A percentile compares a stretch with the other conserved stretches of the same genome.
Evolutionary conservation across 2,113 vertebrate genomes (phyloP).

Genomic region (Etheostoma cragini): DNA sequence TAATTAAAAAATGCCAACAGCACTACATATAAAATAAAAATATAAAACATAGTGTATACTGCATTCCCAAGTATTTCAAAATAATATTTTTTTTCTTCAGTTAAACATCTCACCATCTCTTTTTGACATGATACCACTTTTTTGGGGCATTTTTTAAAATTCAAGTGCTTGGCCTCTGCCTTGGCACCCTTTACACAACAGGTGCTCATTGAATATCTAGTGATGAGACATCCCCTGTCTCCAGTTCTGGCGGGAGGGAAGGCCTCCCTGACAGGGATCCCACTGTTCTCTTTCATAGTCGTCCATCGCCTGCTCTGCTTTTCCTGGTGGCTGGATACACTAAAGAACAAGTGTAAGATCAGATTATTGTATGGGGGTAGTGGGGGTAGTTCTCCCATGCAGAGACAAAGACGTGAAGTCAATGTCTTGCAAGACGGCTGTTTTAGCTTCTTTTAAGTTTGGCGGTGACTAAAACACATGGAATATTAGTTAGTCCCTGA

Average conservation of each 20-base stretch:
- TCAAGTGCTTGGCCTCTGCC: constrained; percentile 54
- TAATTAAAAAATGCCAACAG: constrained; percentile 10
- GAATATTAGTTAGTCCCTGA: background rate
- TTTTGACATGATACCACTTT: constrained; percentile 23
- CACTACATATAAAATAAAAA: background rate
- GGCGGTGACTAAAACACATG: background rate
- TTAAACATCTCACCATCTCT: constrained; percentile 22
- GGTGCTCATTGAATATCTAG: constrained; percentile 78
- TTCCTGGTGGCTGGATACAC: constrained; percentile 31
- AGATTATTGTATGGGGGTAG: constrained; percentile 25
- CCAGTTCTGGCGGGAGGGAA: constrained; percentile 53
- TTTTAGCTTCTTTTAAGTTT: constrained; percentile 20
- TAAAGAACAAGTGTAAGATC: constrained; percentile 22
- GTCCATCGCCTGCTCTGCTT: constrained; percentile 44
- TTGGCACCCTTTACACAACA: constrained; percentile 76
- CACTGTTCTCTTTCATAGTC: constrained; percentile 77
- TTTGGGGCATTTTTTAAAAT: constrained; percentile 57
- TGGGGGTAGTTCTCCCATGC: background rate
- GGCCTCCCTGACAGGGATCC: constrained; percentile 51
- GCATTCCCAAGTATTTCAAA: background rate
- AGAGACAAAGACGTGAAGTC: background rate
- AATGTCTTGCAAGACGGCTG: background rate
- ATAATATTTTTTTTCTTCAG: background rate
- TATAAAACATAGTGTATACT: background rate
- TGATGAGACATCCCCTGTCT: constrained; percentile 71